A percentile compares a stretch with the other conserved stretches of the same genome.
Evolutionary conservation across 1,140 invertebrate genomes (phyloP).

Genomic region (Steinernema feltiae): DNA sequence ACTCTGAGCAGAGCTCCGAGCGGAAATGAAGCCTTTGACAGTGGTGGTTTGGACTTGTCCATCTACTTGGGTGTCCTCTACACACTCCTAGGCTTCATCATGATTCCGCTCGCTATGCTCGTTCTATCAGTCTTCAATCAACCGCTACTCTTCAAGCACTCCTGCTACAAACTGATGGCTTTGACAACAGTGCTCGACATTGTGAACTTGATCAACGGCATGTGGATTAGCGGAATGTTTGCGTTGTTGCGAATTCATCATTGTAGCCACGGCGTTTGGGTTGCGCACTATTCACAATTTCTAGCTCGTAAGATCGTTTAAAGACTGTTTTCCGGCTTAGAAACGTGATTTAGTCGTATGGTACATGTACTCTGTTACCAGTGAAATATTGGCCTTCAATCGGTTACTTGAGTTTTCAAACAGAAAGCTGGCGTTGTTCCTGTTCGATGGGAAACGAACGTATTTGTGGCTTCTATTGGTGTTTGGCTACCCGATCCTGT

Average conservation of each 20-base stretch:
- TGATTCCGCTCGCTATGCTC: background rate
- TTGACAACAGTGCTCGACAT: background rate
- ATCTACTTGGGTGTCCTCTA: background rate
- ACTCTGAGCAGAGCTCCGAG: background rate
- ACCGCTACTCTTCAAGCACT: background rate
- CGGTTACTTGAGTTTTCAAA: constrained; percentile 17
- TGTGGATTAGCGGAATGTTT: background rate
- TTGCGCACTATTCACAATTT: background rate
- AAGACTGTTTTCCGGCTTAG: background rate
- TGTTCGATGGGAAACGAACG: constrained; percentile 22
- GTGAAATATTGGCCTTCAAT: constrained; percentile 15
- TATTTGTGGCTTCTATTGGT: constrained; percentile 16
- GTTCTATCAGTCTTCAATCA: background rate
- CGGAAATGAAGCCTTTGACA: background rate
- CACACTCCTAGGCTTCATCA: background rate
- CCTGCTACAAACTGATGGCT: constrained; percentile 3
- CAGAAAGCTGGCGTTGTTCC: background rate
- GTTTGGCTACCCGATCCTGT: background rate
- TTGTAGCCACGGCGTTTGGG: background rate
- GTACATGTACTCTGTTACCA: constrained; percentile 17
- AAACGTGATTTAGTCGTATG: constrained; percentile 4
- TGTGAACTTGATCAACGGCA: background rate
- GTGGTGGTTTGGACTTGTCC: background rate
- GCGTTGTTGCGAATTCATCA: background rate
- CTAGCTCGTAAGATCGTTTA: background rate